Evolutionary conservation across 2,113 vertebrate species (phyloP).

Genomic region (Seriola rivoliana): DNA sequence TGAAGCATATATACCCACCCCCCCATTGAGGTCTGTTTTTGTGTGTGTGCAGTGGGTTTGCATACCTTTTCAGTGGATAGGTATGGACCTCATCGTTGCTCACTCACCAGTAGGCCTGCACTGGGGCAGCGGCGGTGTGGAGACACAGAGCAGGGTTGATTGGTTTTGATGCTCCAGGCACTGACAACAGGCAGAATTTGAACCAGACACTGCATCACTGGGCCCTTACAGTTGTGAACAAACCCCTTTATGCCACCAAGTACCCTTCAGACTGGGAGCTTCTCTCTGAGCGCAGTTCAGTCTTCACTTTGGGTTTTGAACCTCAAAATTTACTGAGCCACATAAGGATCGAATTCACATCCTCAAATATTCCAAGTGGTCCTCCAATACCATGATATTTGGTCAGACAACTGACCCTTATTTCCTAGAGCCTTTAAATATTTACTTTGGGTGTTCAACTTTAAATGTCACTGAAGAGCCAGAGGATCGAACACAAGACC

Average conservation of each 20-base stretch:
- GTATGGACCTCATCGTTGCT: neutral
- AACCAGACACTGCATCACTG: neutral
- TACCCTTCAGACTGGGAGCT: neutral
- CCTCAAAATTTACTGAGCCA: neutral
- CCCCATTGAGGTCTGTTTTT: neutral
- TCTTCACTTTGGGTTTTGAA: neutral
- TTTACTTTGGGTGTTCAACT: neutral
- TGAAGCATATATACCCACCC: slow-evolving; percentile 22
- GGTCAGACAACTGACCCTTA: neutral
- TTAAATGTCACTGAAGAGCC: neutral
- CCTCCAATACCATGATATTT: neutral
- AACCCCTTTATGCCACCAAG: neutral
- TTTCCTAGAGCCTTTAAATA: neutral
- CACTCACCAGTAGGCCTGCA: neutral
- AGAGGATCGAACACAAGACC: too few relatives aligned
- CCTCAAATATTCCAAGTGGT: neutral
- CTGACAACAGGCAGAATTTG: neutral
- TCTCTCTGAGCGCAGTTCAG: neutral
- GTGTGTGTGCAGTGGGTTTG: neutral
- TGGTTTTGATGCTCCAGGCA: neutral
- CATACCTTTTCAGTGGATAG: too few relatives aligned
- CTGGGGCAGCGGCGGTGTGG: neutral
- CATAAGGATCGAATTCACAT: neutral
- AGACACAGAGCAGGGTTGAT: neutral
- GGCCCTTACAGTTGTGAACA: neutral